Percentiles rank a stretch among this genome's conserved stretches.
phyloP scores from a whole-genome alignment of 2,113 vertebrate genomes.

The Myotis davidii region DNA sequence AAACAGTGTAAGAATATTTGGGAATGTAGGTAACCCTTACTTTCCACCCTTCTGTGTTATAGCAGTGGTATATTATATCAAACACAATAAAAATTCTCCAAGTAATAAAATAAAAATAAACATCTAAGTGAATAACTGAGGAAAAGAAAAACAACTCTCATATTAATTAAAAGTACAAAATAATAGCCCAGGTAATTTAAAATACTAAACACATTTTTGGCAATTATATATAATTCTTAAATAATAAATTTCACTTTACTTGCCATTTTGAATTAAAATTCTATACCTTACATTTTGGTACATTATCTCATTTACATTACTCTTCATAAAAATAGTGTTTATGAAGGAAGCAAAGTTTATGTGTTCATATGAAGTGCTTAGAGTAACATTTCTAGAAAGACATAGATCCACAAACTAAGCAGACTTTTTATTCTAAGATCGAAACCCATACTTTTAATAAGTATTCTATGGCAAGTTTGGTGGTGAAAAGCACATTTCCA shows the following conservation, averaged over 20 bases:
- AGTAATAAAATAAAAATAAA: neutral
- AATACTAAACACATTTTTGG: neutral
- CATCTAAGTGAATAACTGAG: neutral
- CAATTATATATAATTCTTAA: neutral
- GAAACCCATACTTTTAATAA: neutral
- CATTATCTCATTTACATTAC: neutral
- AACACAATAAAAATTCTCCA: neutral
- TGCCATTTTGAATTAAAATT: slow-evolving; percentile 13
- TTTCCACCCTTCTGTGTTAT: neutral
- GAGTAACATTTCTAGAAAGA: neutral
- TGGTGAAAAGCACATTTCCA: slow-evolving; percentile 9
- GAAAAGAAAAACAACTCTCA: neutral
- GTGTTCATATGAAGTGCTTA: neutral
- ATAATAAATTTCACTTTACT: neutral
- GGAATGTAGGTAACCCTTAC: neutral
- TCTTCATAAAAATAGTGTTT: neutral
- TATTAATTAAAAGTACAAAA: neutral
- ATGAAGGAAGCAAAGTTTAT: neutral
- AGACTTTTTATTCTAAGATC: neutral
- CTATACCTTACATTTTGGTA: neutral
- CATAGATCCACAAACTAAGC: neutral
- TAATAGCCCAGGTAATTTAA: neutral
- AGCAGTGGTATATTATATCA: neutral
- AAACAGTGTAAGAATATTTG: neutral
- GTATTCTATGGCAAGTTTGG: neutral